Percentiles rank a stretch among this genome's conserved stretches.
Evolutionary conservation across 2,797 vertebrate species (phyloP).

Genomic region (Phataginus tetradactyla): DNA sequence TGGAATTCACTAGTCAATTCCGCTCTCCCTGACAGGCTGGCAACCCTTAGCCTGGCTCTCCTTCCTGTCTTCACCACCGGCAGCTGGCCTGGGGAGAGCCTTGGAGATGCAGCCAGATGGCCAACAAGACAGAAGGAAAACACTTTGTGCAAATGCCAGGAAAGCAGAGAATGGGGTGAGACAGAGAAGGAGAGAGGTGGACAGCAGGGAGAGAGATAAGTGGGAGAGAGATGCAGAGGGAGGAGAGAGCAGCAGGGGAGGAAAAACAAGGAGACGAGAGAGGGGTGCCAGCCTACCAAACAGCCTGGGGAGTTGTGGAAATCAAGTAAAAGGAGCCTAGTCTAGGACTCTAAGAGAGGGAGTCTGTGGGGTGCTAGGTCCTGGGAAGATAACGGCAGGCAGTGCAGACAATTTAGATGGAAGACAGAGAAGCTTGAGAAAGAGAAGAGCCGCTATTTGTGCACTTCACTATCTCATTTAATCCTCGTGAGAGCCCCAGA

Average conservation of each 20-base stretch:
- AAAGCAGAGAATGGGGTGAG: neutral
- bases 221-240: neutral
- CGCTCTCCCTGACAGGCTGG: neutral
- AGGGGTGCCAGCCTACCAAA: too few species aligned
- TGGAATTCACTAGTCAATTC: neutral
- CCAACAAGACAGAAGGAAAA: neutral
- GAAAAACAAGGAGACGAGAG: neutral
- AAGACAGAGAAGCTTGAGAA: neutral
- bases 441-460: neutral
- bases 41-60: neutral
- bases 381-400: neutral
- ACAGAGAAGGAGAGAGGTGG: too few species aligned
- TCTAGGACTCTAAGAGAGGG: neutral
- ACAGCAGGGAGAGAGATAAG: neutral
- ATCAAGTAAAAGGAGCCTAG: neutral
- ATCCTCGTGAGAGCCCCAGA: fast-evolving
- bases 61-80: conserved; percentile 37
- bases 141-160: neutral
- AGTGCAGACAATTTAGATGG: neutral
- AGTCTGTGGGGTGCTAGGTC: neutral
- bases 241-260: neutral
- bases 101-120: neutral
- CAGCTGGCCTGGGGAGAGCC: neutral
- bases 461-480: neutral
- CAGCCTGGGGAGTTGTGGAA: neutral